phyloP scores from a whole-genome alignment of 2,797 vertebrate species.

The Coreius guichenoti region DNA sequence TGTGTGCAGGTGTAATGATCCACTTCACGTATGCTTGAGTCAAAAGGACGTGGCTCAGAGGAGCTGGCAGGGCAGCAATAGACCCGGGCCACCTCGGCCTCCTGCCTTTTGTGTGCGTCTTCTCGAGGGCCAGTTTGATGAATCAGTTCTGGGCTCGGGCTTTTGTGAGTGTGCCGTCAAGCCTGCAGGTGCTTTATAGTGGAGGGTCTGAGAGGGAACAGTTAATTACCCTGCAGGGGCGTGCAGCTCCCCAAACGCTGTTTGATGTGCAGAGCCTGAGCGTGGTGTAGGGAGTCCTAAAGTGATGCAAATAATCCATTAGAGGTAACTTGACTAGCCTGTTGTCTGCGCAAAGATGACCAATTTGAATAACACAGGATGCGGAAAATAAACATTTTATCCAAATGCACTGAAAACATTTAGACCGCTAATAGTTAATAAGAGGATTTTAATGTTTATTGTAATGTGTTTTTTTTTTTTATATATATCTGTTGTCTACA shows the following conservation, averaged over 20 bases:
- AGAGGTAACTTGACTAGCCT: constrained; percentile 37
- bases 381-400: constrained; percentile 27
- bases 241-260: constrained; percentile 36
- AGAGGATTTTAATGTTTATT: background rate
- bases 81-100: constrained; percentile 71
- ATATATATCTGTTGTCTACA: background rate
- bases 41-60: constrained; percentile 66
- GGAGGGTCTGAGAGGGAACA: constrained; percentile 68
- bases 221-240: constrained; percentile 70
- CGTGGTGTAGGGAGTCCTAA: constrained; percentile 50
- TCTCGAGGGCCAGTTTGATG: constrained; percentile 68
- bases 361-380: constrained; percentile 43
- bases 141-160: constrained; percentile 64
- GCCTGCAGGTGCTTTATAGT: constrained; percentile 81
- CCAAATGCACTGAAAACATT: constrained; percentile 30
- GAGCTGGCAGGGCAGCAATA: constrained; percentile 77
- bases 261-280: constrained; percentile 77
- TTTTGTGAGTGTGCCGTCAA: constrained; percentile 78
- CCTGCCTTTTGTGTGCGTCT: constrained; percentile 72
- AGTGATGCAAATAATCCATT: constrained; percentile 59
- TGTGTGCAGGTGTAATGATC: constrained; percentile 79
- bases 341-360: constrained; percentile 38
- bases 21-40: constrained; percentile 53
- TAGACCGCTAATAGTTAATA: constrained; percentile 11
- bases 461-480: background rate